These are phyloP conservation scores for Halichoeres trimaculatus DNA, from an alignment of 2,113 vertebrate species.

Conservation along the genomic window DNA sequence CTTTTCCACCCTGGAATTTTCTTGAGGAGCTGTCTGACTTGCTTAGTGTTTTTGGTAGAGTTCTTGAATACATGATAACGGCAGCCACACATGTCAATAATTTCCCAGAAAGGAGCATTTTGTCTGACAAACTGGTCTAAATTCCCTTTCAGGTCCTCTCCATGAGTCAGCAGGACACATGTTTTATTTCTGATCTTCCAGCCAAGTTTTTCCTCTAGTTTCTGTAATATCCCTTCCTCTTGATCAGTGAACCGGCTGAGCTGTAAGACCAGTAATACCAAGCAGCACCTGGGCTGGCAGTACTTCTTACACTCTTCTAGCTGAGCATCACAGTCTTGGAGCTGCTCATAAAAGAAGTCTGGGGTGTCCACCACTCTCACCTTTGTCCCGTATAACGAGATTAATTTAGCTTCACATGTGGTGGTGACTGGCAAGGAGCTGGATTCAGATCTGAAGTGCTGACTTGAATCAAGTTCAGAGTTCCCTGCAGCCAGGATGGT, in stretches of 20 bases:
- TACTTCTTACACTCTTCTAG: slow-evolving; percentile 37
- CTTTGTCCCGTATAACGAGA: accelerated
- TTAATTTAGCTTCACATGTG: not conserved
- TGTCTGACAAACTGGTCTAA: accelerated
- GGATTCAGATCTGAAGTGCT: slow-evolving; percentile 10
- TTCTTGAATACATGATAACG: slow-evolving; percentile 21
- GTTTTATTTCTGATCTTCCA: slow-evolving; percentile 18
- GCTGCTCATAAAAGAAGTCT: slow-evolving; percentile 26
- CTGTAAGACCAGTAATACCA: slow-evolving; percentile 46
- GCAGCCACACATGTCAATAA: not conserved
- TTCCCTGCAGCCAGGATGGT: slow-evolving; percentile 31
- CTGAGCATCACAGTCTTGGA: not conserved
- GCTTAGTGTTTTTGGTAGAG: not conserved
- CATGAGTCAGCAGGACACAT: slow-evolving; percentile 33
- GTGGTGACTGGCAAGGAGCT: slow-evolving; percentile 39
- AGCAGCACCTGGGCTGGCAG: not conserved
- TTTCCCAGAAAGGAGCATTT: accelerated
- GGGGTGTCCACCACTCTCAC: slow-evolving; percentile 46
- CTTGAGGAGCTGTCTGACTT: slow-evolving; percentile 33
- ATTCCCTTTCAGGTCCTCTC: slow-evolving; percentile 12
- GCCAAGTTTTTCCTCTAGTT: slow-evolving; percentile 18
- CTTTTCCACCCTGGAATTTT: not conserved
- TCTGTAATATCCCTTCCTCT: slow-evolving; percentile 24
- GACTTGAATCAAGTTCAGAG: accelerated
- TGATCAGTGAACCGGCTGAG: slow-evolving; percentile 23